phyloP scores from a whole-genome alignment of 2,113 vertebrate genomes.

The Mixornis gularis region DNA sequence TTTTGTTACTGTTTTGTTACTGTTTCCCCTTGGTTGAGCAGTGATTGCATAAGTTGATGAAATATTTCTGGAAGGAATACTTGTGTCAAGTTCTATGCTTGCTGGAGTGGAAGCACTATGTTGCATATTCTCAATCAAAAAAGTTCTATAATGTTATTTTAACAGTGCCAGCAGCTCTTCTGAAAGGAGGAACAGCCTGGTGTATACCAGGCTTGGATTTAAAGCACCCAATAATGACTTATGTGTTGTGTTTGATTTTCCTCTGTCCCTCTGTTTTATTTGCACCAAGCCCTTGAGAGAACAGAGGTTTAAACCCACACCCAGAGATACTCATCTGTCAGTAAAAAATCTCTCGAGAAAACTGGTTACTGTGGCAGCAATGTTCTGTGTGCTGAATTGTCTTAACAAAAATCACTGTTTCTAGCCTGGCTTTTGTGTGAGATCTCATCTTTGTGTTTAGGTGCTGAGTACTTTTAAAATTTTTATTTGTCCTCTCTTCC shows the following conservation, averaged over 20 bases:
- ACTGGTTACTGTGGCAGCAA: background rate
- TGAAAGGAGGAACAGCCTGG: background rate
- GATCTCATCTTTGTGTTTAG: background rate
- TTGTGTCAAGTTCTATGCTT: background rate
- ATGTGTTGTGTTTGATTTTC: background rate
- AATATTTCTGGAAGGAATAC: background rate
- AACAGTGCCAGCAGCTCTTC: background rate
- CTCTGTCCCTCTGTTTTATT: background rate
- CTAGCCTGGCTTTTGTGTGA: background rate
- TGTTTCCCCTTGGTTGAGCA: background rate
- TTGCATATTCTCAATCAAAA: background rate
- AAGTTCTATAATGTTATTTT: background rate
- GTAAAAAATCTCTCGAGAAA: background rate
- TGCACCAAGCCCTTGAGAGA: background rate
- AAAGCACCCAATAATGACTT: background rate
- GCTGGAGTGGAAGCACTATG: background rate
- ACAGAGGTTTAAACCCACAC: background rate
- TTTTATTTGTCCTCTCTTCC: background rate
- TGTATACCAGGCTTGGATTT: background rate
- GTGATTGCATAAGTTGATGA: background rate
- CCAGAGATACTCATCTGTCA: background rate
- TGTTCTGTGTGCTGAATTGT: background rate
- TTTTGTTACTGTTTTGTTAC: background rate
- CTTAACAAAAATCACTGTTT: background rate
- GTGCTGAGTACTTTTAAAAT: background rate